Base-by-base conservation (phyloP, 2,797 vertebrate species). In the Parauchenoglanis ngamensis region DNA sequence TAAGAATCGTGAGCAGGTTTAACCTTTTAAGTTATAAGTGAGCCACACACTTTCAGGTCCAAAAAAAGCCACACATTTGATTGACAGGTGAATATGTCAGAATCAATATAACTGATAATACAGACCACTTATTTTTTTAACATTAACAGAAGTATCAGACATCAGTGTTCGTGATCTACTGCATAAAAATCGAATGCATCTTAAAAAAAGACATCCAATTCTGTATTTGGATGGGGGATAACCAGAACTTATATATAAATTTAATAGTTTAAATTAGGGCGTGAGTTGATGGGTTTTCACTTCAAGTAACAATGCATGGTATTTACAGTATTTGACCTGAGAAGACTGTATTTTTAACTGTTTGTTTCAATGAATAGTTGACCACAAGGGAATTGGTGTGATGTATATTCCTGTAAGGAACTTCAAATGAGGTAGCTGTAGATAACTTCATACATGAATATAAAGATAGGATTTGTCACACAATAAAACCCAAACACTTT, bases 361-460 rank as follows among this genome's bases (percentile, higher is more conserved):
- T 80, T 82, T 25, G 52, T 89, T 54, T 82, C 82, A 84, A 28
- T 78, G 81, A 86, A 85, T 82, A 61, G 84, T 72, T 44, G 79
- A 65, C 85, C 77, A 87, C 79, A 75, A 63, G 81, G 65, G 73
- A 57, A 76, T 57, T 84, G 87, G 83, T 87, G 84, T 44, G 86
- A 86, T 87, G 49, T 57, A 73, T 88, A 65, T 82, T 79, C 85
- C 83, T 85, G 87, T 88, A 84, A 72, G 35, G 46, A 85, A 87
- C 76, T 87, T 84, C 75, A 87, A 91, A 90, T 91, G 90, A 94
- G 92, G 92, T 89, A 90, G 89, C 88, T 91, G 85, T 56, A 65
- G 89, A 89, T 87, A 90, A 90, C 88, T 87, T 89, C 77, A 92
- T 90, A 88, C 87, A 88, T 93, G 80, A 93, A 92, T 88, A 76